Base-by-base conservation (phyloP, 37 sponge, comb jelly and placozoan genomes). In the Ianthella basta region DNA sequence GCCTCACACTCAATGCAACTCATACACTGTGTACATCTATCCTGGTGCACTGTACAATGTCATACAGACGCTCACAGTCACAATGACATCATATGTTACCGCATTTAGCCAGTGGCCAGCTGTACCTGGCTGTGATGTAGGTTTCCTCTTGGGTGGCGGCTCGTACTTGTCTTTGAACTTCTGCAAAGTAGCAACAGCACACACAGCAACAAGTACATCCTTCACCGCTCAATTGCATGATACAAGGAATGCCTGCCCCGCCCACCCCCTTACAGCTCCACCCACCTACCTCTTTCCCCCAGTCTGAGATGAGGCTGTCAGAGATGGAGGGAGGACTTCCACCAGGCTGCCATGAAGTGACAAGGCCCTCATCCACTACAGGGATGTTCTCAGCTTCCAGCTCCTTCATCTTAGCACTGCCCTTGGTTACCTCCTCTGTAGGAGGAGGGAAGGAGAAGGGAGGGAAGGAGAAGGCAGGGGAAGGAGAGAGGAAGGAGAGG, bases 381-480 rank as follows among this genome's bases (percentile, higher is more conserved):
- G 95, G 95, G 21, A 97, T 79, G 36, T 92, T 82, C 60, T 65
- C 54, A 0, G 83, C 81, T 84, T 90, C 74, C 27, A 91, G 95
- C 25, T 84, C 92, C 59, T 55, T 27, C 86, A 97, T 97, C 78
- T 90, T 92, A n/a, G 59, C 75, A 40, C 56, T 68, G 60, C 72
- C 84, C 79, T 97, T 97, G 25, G 78, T 83, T 39, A 96, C 60
- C 66, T 96, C 96, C 23, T 65, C 92, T 90, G 38, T 37, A 83
- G 0, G 60, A n/a, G 41, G n/a, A 4, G 56, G 39, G 36, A 37
- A 57, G 38, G 63, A 59, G 16, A 57, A 4, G 56, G 27, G 80
- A 23, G 38, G 35, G 21, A 8, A 33, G 36, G 38, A 6, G 73
- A 23, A 12, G 35, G 8, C 35, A 72, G 27, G 8, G 38, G 38